These are phyloP conservation scores for Cladorhizidae sp. DNA, from an alignment of 37 sponge, comb jelly and placozoan species.

Conservation along the genomic window DNA sequence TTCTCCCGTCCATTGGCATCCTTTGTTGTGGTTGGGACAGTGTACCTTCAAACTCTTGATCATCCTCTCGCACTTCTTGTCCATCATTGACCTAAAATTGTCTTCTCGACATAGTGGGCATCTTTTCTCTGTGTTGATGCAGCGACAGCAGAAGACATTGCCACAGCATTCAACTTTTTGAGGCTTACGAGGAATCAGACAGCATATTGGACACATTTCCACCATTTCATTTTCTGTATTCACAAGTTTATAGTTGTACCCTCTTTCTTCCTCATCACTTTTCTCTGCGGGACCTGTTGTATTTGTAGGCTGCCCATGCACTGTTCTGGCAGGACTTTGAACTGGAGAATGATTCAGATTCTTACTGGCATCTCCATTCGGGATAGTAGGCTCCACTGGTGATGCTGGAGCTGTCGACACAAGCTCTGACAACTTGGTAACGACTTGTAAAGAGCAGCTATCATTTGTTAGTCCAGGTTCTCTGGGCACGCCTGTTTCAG, in stretches of 20 bases:
- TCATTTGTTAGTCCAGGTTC: no score
- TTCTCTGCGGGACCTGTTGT: neutral
- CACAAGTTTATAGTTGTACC: constrained; percentile 6
- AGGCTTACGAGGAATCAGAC: constrained; percentile 8
- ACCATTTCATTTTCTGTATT: neutral
- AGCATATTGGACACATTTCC: constrained; percentile 1
- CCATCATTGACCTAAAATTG: neutral
- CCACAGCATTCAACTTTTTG: neutral
- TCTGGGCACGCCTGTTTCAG: no score
- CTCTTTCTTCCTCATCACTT: neutral
- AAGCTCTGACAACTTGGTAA: no score
- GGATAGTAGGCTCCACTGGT: no score
- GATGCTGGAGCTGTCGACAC: no score
- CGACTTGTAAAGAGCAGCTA: no score
- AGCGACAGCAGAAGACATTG: neutral
- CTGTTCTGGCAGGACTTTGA: neutral
- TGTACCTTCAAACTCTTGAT: neutral
- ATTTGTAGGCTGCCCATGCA: neutral
- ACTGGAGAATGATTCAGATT: no score
- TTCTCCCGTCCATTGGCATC: constrained; percentile 7
- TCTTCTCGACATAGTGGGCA: neutral
- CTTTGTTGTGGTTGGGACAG: constrained; percentile 1
- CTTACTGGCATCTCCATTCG: no score
- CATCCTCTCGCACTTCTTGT: neutral
- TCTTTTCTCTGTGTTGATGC: neutral